Base-by-base conservation (phyloP, 2,797 vertebrate species). In the Alosa sapidissima region DNA sequence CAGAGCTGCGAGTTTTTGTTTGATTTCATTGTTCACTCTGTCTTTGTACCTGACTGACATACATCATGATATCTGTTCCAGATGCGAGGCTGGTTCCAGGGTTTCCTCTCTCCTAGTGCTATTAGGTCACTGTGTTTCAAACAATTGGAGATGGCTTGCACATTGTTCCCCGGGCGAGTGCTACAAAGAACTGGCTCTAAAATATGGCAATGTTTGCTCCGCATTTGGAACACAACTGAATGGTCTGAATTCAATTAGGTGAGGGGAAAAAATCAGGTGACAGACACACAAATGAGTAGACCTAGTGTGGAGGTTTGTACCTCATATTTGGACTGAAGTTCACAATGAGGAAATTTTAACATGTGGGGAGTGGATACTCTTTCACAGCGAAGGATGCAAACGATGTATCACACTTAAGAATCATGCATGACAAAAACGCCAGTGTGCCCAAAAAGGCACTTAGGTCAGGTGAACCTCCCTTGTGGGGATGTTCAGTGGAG, bases 151-250 rank as follows among this genome's bases (percentile, higher is more conserved):
- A 87, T 83, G 87, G 83, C 68, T 75, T 58, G 65, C 84, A 82
- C 51, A 84, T 87, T 87, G 82, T 87, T 87, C 75, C 81, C 55
- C 28, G 54, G 10, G 82, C 85, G 84, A 81, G 84, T 81, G 83
- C 84, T 84, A 16, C 85, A 83, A 81, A 83, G 49, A 84, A 60
- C 85, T 90, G 88, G 83, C 88, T 86, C 81, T 75, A 24, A 84
- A 87, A 89, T 82, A 86, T 90, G 88, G 88, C 90, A 89, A 89
- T 87, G 81, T 87, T 89, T 89, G 87, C 85, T 87, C 60, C 21
- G n/a, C 68, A 86, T 87, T 87, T 78, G 85, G 85, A 87, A 62
- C 83, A 75, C 47, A 81, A 28, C 10, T 45, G 82, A 89, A 86
- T 86, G 86, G 85, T 87, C 85, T 89, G 68, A 90, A 88, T 89